Percentiles rank a stretch among this genome's conserved stretches.
phyloP scores from a whole-genome alignment of 1,140 invertebrate genomes.

The Drosophila pectinifera region DNA sequence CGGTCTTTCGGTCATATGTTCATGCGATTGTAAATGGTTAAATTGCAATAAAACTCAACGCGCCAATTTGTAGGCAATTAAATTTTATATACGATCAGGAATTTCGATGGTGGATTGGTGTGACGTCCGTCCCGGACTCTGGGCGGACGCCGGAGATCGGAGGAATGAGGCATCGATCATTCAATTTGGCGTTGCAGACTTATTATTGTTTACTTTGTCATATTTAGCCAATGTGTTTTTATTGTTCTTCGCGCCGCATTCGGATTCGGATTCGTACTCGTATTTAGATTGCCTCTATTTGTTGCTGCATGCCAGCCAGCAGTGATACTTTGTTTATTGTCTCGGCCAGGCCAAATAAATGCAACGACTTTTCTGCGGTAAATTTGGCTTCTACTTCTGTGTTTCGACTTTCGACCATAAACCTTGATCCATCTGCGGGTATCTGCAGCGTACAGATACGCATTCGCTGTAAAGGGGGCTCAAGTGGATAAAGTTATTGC shows the following conservation, averaged over 20 bases:
- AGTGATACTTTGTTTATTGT: conserved; percentile 82
- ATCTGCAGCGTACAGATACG: neutral
- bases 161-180: conserved; percentile 33
- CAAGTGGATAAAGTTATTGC: conserved; percentile 60
- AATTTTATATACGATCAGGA: conserved; percentile 66
- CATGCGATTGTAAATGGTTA: conserved; percentile 41
- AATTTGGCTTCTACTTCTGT: conserved; percentile 49
- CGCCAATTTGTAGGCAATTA: conserved; percentile 82
- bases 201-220: conserved; percentile 80
- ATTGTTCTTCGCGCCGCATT: conserved; percentile 42
- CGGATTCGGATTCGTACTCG: conserved; percentile 16
- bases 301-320: conserved; percentile 64
- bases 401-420: conserved; percentile 24
- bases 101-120: conserved; percentile 54
- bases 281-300: conserved; percentile 63
- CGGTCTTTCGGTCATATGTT: neutral
- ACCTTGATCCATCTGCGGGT: conserved; percentile 50
- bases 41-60: conserved; percentile 78
- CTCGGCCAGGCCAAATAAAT: conserved; percentile 74
- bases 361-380: conserved; percentile 66
- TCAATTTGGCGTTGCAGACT: conserved; percentile 58
- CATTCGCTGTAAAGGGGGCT: conserved; percentile 23
- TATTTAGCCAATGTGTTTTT: conserved; percentile 74
- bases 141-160: too few species aligned
- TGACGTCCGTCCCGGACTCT: conserved; percentile 23